These are phyloP conservation scores for Aldrovandia affinis DNA, from an alignment of 2,797 vertebrate genomes.

Conservation along the genomic window DNA sequence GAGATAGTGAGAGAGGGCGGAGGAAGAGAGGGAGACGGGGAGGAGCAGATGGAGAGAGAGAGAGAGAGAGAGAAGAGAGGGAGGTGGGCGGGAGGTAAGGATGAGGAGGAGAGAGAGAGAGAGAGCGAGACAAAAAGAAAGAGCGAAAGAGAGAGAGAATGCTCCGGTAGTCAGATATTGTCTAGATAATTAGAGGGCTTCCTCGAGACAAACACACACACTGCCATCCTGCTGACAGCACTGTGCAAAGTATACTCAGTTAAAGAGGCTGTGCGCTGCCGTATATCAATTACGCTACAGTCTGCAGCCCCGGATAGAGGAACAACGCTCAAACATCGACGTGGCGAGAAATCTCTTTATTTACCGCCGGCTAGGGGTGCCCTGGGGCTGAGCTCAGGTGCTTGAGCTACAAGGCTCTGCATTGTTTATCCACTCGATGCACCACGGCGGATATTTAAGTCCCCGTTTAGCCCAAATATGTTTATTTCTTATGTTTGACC, in stretches of 20 bases:
- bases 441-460: background rate
- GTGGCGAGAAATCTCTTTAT: background rate
- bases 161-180: background rate
- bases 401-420: too few species aligned
- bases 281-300: background rate
- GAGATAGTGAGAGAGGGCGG: background rate
- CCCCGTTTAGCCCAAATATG: background rate
- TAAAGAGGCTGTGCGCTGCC: background rate
- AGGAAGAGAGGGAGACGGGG: background rate
- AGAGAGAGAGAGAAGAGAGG: background rate
- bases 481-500: background rate
- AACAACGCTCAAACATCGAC: background rate
- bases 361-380: background rate
- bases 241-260: background rate
- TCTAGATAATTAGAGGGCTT: slow-evolving; percentile 1
- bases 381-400: background rate
- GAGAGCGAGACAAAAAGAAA: background rate
- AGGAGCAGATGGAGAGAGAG: background rate
- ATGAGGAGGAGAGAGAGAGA: background rate
- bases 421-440: background rate
- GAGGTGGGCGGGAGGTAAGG: too few species aligned
- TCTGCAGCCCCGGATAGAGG: too few species aligned
- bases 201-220: background rate
- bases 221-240: background rate
- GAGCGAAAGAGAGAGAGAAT: background rate